A percentile compares a stretch with the other conserved stretches of the same genome.
These are phyloP conservation scores for Drosophila lowei DNA, from an alignment of 1,140 invertebrate genomes.

Conservation along the genomic window DNA sequence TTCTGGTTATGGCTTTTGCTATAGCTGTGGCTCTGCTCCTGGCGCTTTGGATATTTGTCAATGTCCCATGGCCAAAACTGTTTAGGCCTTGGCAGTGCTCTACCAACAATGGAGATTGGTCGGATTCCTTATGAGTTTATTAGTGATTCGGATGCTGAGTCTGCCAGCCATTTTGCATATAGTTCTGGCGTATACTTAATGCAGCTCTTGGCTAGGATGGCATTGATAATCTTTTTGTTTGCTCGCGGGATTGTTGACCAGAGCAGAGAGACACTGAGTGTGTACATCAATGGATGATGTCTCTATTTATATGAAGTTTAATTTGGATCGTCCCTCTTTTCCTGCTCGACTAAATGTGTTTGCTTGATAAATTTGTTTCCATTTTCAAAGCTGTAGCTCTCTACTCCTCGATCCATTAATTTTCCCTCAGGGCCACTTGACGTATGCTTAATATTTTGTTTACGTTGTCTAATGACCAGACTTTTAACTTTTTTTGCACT, in stretches of 20 bases:
- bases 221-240: too few species aligned
- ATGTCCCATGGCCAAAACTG: constrained; percentile 16
- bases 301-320: too few species aligned
- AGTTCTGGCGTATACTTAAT: too few species aligned
- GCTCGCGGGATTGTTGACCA: too few species aligned
- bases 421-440: background rate
- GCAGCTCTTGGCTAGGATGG: too few species aligned
- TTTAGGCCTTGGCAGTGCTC: background rate
- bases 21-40: background rate
- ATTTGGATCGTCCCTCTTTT: too few species aligned
- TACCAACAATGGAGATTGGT: background rate
- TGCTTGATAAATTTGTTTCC: too few species aligned
- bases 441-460: constrained; percentile 25
- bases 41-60: constrained; percentile 52
- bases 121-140: constrained; percentile 7
- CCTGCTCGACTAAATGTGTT: too few species aligned
- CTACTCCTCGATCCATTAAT: background rate
- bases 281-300: too few species aligned
- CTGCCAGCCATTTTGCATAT: too few species aligned
- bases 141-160: background rate
- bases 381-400: too few species aligned
- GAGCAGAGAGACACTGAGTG: too few species aligned
- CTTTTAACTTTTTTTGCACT: constrained; percentile 7
- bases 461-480: constrained; percentile 4
- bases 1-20: background rate